Evolutionary conservation across 1,140 invertebrate genomes (phyloP), one percentile per base, ranked within the genome.

Genomic region (Drosophila sturtevanti): DNA sequence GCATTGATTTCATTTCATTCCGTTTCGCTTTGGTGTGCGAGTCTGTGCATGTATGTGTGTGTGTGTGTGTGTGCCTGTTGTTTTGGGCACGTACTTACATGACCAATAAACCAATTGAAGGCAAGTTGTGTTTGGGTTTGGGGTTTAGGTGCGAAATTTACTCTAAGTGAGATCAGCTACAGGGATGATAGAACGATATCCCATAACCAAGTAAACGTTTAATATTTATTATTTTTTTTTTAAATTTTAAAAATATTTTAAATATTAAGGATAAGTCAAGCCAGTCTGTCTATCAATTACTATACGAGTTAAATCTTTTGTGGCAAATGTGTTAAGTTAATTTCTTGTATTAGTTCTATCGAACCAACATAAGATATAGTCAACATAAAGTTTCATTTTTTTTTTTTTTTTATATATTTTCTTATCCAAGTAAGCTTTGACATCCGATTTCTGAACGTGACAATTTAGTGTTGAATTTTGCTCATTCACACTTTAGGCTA

Each of bases 71-170:
- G 41, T 21, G 16, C 10, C 18, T 21, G 16, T 44, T 44, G 41
- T 27, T 55, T 56, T 56, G 27, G 54, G 54, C 54, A 56, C 54
- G 54, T 56, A 56, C 27, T 18, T 27, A 34, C 54, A 56, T 56
- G 54, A 56, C 54, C 54, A 56, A 56, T 56, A 56, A 56, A 56
- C 54, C 54, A 56, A 56, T 56, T 56, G 54, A 56, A 48, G 54
- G 24, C 54, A 56, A 56, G 31, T 56, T 27, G 21, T 7, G 41
- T 48, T 48, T 48, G 9, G 16, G 18, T 31, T 55, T 34, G 54
- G 54, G 9, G 16, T 44, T 31, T 55, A 56, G 54, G 54, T 56
- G 54, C n/a, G 16, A 56, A 56, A 34, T 56, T 55, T 31, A 55
- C 51, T 54, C 10, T 31, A 31, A 34, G 55, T 55, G 11, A 34